phyloP scores from a whole-genome alignment of 2,113 vertebrate genomes.

The Sclerurus mexicanus region DNA sequence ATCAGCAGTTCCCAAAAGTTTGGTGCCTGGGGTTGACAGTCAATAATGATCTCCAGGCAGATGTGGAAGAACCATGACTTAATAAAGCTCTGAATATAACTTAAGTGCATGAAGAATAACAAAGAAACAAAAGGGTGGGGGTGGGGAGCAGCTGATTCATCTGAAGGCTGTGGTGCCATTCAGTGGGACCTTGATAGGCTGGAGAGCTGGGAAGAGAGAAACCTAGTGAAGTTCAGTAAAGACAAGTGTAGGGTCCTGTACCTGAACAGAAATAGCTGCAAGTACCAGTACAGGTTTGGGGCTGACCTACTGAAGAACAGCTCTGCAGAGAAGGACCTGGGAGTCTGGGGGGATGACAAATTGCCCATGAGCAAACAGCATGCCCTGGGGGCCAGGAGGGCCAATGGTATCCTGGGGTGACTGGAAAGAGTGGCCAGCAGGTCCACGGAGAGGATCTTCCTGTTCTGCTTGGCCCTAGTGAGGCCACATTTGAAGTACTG shows the following conservation, averaged over 20 bases:
- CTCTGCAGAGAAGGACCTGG: neutral
- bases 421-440: neutral
- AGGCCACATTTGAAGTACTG: neutral
- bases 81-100: neutral
- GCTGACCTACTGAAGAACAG: neutral
- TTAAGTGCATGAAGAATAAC: neutral
- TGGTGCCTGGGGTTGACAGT: neutral
- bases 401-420: no score
- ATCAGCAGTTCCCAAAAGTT: neutral
- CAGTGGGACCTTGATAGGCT: neutral
- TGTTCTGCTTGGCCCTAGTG: fast-evolving
- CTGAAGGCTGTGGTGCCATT: neutral
- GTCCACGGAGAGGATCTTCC: neutral
- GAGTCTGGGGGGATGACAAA: neutral
- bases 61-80: neutral
- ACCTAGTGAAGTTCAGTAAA: neutral
- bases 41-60: neutral
- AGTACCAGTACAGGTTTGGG: neutral
- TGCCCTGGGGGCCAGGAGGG: neutral
- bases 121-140: neutral
- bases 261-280: neutral
- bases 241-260: neutral
- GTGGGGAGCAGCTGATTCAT: neutral
- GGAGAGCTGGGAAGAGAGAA: neutral
- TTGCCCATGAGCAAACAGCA: neutral